Evolutionary conservation across 2,113 vertebrate genomes (phyloP).

Genomic region (Hippocampus guttulatus): DNA sequence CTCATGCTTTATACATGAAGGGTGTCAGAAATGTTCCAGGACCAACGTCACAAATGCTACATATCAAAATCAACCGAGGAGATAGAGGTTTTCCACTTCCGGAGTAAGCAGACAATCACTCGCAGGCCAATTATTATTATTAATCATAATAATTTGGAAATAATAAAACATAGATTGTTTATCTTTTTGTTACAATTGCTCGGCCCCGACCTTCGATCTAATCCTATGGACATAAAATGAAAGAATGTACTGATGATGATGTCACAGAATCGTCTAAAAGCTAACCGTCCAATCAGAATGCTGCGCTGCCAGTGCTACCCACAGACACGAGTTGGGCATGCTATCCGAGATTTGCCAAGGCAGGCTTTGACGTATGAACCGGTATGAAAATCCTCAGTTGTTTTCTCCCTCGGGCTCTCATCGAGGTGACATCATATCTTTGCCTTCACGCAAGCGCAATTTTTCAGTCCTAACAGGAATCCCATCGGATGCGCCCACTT

Average conservation of each 20-base stretch:
- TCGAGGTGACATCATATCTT: background rate
- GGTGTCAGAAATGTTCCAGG: background rate
- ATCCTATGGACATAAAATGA: too few relatives aligned
- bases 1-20: background rate
- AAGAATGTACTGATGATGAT: too few relatives aligned
- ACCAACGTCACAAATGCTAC: background rate
- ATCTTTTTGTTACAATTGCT: too few relatives aligned
- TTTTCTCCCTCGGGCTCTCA: background rate
- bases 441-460: background rate
- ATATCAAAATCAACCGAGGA: background rate
- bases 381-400: background rate
- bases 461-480: background rate
- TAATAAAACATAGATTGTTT: too few relatives aligned
- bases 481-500: background rate
- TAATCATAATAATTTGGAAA: too few relatives aligned
- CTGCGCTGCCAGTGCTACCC: background rate
- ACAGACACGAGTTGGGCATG: background rate
- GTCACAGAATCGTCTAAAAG: too few relatives aligned
- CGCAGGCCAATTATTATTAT: too few relatives aligned
- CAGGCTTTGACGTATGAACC: background rate
- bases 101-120: too few relatives aligned
- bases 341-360: background rate
- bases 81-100: background rate
- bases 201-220: too few relatives aligned
- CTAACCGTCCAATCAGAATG: background rate